Percentiles rank a stretch among this genome's conserved stretches.
Conservation (phyloP, 2,113 vertebrate genomes). For the Chinchilla lanigera region DNA sequence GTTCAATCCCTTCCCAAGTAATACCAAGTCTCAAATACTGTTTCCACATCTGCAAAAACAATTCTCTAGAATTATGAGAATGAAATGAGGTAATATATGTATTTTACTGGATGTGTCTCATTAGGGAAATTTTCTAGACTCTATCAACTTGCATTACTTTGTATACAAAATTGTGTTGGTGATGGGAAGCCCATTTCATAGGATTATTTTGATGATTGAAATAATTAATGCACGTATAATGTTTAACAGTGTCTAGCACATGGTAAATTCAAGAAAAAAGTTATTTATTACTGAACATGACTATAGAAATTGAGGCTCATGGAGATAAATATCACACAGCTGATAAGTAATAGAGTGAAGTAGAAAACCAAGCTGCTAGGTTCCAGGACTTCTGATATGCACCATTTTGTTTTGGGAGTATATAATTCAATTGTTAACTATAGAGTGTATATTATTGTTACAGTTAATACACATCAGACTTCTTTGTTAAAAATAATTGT, state of each 20-base stretch:
- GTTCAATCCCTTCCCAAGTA: not conserved
- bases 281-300: not conserved
- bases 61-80: not conserved
- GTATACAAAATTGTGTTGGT: not conserved
- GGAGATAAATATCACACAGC: not conserved
- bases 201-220: not conserved
- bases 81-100: too few relatives aligned
- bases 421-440: not conserved
- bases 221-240: not conserved
- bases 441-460: not conserved
- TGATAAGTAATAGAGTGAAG: not conserved
- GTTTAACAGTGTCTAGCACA: not conserved
- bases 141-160: not conserved
- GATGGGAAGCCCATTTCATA: not conserved
- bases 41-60: not conserved
- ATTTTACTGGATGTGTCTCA: not conserved
- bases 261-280: fast-evolving
- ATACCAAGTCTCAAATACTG: not conserved
- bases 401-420: not conserved
- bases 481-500: not conserved
- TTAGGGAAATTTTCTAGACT: not conserved
- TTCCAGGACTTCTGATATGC: not conserved
- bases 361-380: not conserved
- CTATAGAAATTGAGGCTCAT: not conserved
- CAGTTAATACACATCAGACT: not conserved